Base-by-base conservation (phyloP, 2,797 vertebrate species). In the Macropodus opercularis region DNA sequence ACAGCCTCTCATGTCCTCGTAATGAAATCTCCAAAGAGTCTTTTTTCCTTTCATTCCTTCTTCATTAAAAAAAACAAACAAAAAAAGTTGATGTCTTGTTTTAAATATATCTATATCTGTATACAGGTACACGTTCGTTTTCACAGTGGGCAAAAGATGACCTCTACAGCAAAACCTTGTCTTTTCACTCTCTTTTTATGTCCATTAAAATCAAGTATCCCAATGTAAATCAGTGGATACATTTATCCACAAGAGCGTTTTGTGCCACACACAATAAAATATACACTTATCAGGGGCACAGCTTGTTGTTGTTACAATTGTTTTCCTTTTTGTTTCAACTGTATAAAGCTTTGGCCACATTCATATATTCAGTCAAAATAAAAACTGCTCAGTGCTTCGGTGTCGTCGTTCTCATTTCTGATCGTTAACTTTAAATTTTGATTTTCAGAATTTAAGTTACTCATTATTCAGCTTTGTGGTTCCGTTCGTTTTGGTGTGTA, bases 131-230 rank as follows among this genome's bases (percentile, higher is more conserved):
- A 93, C 81, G 87, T 90, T 92, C 72, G 78, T 94, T 91, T 94
- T 97, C 96, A 98, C 96, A 98, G 96, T 98, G 96, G 96, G 95
- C 93, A 96, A 92, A 92, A 91, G 87, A 92, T 91, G 90, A 93
- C 91, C 89, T 93, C 89, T 90, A 93, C 90, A 92, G 91, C 90
- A 92, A 93, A 92, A 92, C 88, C 91, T 90, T 93, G 89, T 89
- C 82, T 87, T 89, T 88, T 73, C 69, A 82, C 84, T 87, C 72
- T 82, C 46, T 39, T 26, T 51, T 83, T 88, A 94, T 93, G 94
- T 94, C 93, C 93, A 91, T 56, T 87, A 91, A 91, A 89, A 93
- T 94, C 91, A 92, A 91, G 90, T 93, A 93, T 93, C 93, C 91
- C 88, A 93, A 93, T 92, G 88, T 81, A 87, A 90, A 91, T 90